phyloP scores from a whole-genome alignment of 2,797 vertebrate genomes.

The Dallia pectoralis region DNA sequence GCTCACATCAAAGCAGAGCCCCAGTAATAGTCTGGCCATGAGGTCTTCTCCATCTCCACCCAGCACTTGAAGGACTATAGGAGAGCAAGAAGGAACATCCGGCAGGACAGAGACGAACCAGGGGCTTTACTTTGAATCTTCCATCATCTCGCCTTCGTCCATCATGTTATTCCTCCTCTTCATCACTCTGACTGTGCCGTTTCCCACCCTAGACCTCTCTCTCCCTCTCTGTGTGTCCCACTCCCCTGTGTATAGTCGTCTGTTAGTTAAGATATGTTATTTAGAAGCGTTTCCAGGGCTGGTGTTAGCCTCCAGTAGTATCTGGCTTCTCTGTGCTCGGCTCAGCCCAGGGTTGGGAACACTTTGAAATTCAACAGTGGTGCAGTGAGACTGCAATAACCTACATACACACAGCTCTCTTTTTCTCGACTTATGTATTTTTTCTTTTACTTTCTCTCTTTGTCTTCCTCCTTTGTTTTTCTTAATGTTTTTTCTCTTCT shows the following conservation, averaged over 20 bases:
- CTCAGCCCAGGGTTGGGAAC: constrained; percentile 65
- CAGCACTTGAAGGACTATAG: background rate
- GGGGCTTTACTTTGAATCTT: constrained; percentile 20
- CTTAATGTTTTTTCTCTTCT: background rate
- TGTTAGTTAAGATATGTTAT: constrained; percentile 70
- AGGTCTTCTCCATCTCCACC: constrained; percentile 46
- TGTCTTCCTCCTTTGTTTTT: background rate
- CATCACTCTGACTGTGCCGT: background rate
- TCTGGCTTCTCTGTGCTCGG: constrained; percentile 37
- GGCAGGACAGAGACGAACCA: constrained; percentile 5
- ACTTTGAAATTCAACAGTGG: constrained; percentile 71
- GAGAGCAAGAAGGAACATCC: background rate
- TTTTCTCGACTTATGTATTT: no score
- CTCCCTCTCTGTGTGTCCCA: constrained; percentile 22
- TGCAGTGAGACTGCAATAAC: constrained; percentile 72
- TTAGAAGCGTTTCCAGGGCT: constrained; percentile 60
- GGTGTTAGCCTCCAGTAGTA: constrained; percentile 67
- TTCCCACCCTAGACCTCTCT: constrained; percentile 18
- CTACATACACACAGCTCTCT: constrained; percentile 59
- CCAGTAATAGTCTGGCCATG: constrained; percentile 74
- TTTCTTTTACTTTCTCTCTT: background rate
- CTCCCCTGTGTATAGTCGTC: constrained; percentile 34
- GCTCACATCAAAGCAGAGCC: constrained; percentile 81
- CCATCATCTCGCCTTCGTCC: constrained; percentile 31
- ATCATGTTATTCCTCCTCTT: background rate